A percentile compares a stretch with the other conserved stretches of the same genome.
These are phyloP conservation scores for Pseudomyrmex pallidus DNA, from an alignment of 1,140 invertebrate species.

Conservation along the genomic window DNA sequence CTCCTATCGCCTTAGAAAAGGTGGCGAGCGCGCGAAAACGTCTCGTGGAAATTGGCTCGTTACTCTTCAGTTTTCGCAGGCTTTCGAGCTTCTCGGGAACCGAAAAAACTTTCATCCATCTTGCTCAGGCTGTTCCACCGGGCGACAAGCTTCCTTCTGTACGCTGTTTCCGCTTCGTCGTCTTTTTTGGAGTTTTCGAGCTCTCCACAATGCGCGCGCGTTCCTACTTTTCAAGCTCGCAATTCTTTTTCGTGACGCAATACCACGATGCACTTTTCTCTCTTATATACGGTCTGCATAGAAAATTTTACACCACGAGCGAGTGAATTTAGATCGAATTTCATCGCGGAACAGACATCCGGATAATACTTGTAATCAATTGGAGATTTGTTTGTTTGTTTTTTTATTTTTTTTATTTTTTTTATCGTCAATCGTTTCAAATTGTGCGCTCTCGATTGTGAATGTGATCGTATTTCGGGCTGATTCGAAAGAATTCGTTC, in stretches of 20 bases:
- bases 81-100: constrained; percentile 18
- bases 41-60: constrained; percentile 69
- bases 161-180: constrained; percentile 18
- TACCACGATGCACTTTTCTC: background rate
- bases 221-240: constrained; percentile 29
- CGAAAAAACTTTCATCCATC: constrained; percentile 70
- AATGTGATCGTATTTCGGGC: background rate
- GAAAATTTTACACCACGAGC: background rate
- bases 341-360: background rate
- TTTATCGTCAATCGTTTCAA: no score
- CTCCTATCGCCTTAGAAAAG: background rate
- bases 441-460: no score
- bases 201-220: constrained; percentile 29
- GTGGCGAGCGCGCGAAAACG: constrained; percentile 21
- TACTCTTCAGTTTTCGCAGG: constrained; percentile 67
- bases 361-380: no score
- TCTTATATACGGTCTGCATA: background rate
- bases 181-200: constrained; percentile 34
- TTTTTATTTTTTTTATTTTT: no score
- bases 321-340: background rate
- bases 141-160: constrained; percentile 57
- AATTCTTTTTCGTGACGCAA: constrained; percentile 5
- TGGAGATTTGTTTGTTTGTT: background rate
- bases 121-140: constrained; percentile 57
- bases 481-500: background rate